Base-by-base conservation (phyloP, 1,140 invertebrate genomes). In the Philopotamus ludificatus region DNA sequence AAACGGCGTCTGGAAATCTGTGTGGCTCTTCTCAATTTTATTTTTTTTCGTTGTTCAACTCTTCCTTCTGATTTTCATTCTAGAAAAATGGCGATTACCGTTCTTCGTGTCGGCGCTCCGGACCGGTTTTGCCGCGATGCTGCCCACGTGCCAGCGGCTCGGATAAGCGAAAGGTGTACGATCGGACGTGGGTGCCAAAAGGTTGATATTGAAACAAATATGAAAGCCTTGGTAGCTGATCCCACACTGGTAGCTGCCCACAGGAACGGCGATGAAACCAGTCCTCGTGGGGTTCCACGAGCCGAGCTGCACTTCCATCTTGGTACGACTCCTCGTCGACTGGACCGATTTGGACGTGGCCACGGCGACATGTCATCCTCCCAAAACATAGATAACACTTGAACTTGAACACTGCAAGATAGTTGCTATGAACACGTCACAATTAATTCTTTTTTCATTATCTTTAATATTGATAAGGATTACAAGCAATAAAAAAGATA, bases 151-250 rank as follows among this genome's bases (percentile, higher is more conserved):
- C 18, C 10, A 39, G 34, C 34, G 18, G 15, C 18, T 15, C 15
- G 4, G 44, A 39, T 39, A 20, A 47, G 44, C 44, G 44, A 47
- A 47, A 47, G 44, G 44, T 20, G 10, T 47, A 7, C 44, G 18
- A 20, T 47, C 18, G 10, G 10, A 47, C 44, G 44, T 47, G 44
- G 44, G 44, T 47, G 44, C 28, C 28, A 34, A 47, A 47, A 47
- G 4, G 44, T 47, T 20, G 44, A 47, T 15, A 20, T 47, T 16
- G 44, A 15, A 47, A 7, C 44, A 47, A 47, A 47, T 20, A 20
- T 7, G 44, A 47, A 47, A 47, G 18, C 44, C 4, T 47, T 16
- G 10, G n/a, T n/a, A n/a, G n/a, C n/a, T n/a, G 8, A 47, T 12
- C 44, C 44, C 15, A 47, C 44, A 16, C 44, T 47, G 44, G 4